These are phyloP conservation scores for Mustela lutreola DNA, from an alignment of 2,113 vertebrate genomes.

Conservation along the genomic window DNA sequence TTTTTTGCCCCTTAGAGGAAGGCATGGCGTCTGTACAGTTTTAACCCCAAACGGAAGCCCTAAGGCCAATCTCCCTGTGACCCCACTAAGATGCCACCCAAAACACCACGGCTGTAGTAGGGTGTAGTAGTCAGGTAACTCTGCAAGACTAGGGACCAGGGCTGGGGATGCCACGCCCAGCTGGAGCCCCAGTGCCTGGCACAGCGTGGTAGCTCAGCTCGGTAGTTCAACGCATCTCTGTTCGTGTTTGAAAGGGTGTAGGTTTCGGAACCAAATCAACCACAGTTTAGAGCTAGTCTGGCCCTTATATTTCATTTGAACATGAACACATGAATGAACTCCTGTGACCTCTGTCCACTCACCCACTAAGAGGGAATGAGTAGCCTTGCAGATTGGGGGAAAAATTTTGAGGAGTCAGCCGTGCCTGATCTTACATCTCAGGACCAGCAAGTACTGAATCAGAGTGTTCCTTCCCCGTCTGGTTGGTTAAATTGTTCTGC, in stretches of 20 bases:
- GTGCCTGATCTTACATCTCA: not conserved
- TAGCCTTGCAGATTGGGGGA: not conserved
- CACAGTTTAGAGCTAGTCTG: not conserved
- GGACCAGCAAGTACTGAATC: not conserved
- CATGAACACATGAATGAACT: not conserved
- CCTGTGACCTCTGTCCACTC: not conserved
- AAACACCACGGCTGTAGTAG: not conserved
- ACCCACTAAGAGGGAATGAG: not conserved
- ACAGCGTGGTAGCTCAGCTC: not conserved
- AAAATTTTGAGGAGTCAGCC: not conserved
- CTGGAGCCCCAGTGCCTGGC: too few species aligned
- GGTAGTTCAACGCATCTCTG: not conserved
- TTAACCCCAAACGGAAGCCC: not conserved
- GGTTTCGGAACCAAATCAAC: not conserved
- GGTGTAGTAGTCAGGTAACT: not conserved
- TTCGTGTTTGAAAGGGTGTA: not conserved
- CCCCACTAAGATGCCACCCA: too few species aligned
- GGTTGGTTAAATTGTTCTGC: not conserved
- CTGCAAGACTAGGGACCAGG: not conserved
- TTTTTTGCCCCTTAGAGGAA: not conserved
- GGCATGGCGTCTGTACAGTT: not conserved
- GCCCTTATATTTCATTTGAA: not conserved
- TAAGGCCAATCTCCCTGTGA: not conserved
- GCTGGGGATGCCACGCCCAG: rapidly evolving
- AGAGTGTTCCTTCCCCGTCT: not conserved